Evolutionary conservation across 30 jellyfish, hydroid and myxozoan species (phyloP).

Genomic region (Hydractinia echinata): DNA sequence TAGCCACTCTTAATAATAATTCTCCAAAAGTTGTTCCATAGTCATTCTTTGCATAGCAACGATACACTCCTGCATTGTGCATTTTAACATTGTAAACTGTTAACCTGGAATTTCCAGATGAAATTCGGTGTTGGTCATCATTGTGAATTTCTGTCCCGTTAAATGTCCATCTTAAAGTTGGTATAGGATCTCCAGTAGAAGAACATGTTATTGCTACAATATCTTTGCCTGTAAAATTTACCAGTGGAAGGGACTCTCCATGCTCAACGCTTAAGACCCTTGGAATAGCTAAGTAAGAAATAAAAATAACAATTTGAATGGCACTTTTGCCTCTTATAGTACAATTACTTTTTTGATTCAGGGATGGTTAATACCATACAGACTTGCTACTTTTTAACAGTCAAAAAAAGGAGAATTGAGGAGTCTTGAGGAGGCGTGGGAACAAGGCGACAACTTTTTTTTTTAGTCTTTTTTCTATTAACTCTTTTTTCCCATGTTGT

Average conservation of each 20-base stretch:
- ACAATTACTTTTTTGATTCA: too few relatives aligned
- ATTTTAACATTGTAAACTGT: background rate
- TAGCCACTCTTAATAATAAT: conserved; percentile 3
- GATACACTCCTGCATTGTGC: conserved; percentile 12
- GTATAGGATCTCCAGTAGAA: conserved; percentile 7
- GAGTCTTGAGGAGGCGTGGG: too few relatives aligned
- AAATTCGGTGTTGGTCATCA: background rate
- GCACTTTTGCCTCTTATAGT: too few relatives aligned
- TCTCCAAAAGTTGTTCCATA: conserved; percentile 32
- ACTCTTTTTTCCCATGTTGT: too few relatives aligned
- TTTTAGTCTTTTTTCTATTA: too few relatives aligned
- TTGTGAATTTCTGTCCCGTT: background rate
- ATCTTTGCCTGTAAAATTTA: conserved; percentile 12
- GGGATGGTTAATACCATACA: too few relatives aligned
- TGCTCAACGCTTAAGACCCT: background rate
- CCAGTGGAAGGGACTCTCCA: conserved; percentile 10
- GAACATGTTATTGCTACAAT: background rate
- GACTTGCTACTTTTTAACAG: too few relatives aligned
- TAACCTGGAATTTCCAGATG: background rate
- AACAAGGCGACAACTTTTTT: too few relatives aligned
- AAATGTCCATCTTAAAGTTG: conserved; percentile 6
- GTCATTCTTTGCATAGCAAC: conserved; percentile 26
- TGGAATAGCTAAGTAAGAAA: background rate
- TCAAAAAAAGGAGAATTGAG: too few relatives aligned
- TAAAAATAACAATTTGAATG: too few relatives aligned